Evolutionary conservation across 2,888 invertebrate species (phyloP).

Genomic region (Diaprepes abbreviatus): DNA sequence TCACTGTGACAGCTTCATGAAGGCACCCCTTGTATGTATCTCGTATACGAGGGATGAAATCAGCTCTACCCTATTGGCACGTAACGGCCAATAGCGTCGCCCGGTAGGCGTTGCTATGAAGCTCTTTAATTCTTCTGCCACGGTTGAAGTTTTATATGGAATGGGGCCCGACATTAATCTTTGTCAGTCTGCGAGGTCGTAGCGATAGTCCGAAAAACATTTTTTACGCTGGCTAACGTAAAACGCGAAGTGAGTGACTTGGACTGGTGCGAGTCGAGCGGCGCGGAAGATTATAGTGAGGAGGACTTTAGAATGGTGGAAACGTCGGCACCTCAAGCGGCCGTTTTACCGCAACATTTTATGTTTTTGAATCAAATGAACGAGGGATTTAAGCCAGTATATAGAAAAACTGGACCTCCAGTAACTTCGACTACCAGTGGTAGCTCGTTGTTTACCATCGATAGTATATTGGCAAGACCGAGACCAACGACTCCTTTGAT

Average conservation of each 20-base stretch:
- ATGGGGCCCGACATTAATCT: constrained; percentile 49
- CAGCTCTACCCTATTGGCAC: constrained; percentile 53
- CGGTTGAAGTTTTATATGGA: constrained; percentile 48
- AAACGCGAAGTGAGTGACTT: constrained; percentile 63
- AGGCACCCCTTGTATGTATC: constrained; percentile 35
- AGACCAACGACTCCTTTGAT: constrained; percentile 72
- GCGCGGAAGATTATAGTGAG: constrained; percentile 58
- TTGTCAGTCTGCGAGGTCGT: constrained; percentile 44
- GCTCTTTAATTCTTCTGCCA: constrained; percentile 51
- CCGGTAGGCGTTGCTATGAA: constrained; percentile 51
- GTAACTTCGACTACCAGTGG: constrained; percentile 63
- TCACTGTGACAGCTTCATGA: constrained; percentile 60
- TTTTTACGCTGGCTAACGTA: constrained; percentile 64
- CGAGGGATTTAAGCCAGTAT: constrained; percentile 67
- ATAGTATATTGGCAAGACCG: constrained; percentile 84
- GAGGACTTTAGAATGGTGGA: constrained; percentile 65
- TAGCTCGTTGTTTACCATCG: constrained; percentile 84
- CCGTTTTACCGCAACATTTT: constrained; percentile 53
- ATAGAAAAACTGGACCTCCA: constrained; percentile 44
- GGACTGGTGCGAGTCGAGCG: constrained; percentile 64
- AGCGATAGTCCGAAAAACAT: constrained; percentile 29
- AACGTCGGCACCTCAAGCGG: constrained; percentile 60
- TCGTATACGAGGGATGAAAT: constrained; percentile 48
- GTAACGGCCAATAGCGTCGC: constrained; percentile 49
- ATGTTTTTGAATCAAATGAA: constrained; percentile 60